Evolutionary conservation across 1,140 invertebrate genomes (phyloP).

Genomic region (Aporrectodea caliginosa): DNA sequence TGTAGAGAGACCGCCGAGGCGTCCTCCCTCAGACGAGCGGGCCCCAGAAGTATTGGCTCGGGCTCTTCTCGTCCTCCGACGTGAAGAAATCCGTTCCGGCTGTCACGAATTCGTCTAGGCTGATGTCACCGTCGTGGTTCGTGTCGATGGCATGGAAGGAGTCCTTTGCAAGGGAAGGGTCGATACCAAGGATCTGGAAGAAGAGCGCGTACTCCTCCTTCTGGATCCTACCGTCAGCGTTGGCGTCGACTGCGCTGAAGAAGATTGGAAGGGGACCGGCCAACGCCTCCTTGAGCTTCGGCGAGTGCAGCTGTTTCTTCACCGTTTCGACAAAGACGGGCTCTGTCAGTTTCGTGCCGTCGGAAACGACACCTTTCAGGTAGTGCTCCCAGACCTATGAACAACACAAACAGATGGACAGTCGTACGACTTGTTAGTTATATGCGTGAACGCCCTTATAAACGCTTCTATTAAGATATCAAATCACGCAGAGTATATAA

Average conservation of each 20-base stretch:
- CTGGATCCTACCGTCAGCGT: slow-evolving; percentile 21
- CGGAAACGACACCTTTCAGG: background rate
- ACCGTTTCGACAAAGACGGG: slow-evolving; percentile 7
- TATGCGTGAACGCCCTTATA: too few relatives aligned
- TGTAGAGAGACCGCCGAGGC: too few relatives aligned
- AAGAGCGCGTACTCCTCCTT: slow-evolving; percentile 13
- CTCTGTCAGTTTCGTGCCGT: background rate
- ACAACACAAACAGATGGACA: too few relatives aligned
- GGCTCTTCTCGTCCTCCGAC: slow-evolving; percentile 68
- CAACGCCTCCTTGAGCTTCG: slow-evolving; percentile 6
- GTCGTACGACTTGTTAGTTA: too few relatives aligned
- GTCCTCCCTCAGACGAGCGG: too few relatives aligned
- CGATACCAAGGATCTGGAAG: slow-evolving; percentile 27
- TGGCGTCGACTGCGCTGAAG: slow-evolving; percentile 24
- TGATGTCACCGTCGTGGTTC: slow-evolving; percentile 17
- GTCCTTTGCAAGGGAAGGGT: background rate
- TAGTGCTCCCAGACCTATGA: slow-evolving; percentile 27
- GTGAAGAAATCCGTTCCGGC: slow-evolving; percentile 65
- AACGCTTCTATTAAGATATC: too few relatives aligned
- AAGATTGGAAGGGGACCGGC: slow-evolving; percentile 17
- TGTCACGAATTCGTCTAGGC: slow-evolving; percentile 15
- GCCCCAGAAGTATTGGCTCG: slow-evolving; percentile 80
- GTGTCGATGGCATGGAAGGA: slow-evolving; percentile 29
- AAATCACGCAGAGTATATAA: too few relatives aligned
- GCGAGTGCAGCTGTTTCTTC: slow-evolving; percentile 7